These are phyloP conservation scores for Valencia hispanica DNA, from an alignment of 2,797 vertebrate species.

Conservation along the genomic window DNA sequence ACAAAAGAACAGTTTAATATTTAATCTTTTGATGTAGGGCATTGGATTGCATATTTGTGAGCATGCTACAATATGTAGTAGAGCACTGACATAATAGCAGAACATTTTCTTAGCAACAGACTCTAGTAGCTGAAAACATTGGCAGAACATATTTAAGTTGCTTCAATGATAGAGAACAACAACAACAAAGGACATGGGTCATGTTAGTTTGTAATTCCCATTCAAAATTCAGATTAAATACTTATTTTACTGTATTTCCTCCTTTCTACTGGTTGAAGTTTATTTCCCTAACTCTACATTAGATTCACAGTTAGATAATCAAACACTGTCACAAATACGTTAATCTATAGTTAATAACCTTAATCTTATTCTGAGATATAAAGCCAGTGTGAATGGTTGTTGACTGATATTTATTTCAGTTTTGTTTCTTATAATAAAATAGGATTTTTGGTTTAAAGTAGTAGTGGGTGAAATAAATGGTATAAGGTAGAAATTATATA, in stretches of 20 bases:
- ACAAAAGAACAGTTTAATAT: conserved; percentile 1
- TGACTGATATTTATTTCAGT: neutral
- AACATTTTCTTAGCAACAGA: neutral
- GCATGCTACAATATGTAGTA: neutral
- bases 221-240: neutral
- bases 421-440: neutral
- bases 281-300: too few species aligned
- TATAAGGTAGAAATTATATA: too few species aligned
- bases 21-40: neutral
- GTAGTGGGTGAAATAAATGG: too few species aligned
- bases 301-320: too few species aligned
- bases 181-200: neutral
- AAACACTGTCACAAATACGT: too few species aligned
- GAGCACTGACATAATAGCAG: neutral
- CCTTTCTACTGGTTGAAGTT: neutral
- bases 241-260: neutral
- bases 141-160: neutral
- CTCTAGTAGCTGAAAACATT: neutral
- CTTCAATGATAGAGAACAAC: neutral
- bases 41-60: conserved; percentile 8
- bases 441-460: neutral
- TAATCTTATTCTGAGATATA: neutral
- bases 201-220: neutral
- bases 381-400: neutral
- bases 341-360: neutral